Percentiles rank a stretch among this genome's conserved stretches.
Evolutionary conservation across 1,140 invertebrate genomes (phyloP).

Genomic region (Habropoda laboriosa): DNA sequence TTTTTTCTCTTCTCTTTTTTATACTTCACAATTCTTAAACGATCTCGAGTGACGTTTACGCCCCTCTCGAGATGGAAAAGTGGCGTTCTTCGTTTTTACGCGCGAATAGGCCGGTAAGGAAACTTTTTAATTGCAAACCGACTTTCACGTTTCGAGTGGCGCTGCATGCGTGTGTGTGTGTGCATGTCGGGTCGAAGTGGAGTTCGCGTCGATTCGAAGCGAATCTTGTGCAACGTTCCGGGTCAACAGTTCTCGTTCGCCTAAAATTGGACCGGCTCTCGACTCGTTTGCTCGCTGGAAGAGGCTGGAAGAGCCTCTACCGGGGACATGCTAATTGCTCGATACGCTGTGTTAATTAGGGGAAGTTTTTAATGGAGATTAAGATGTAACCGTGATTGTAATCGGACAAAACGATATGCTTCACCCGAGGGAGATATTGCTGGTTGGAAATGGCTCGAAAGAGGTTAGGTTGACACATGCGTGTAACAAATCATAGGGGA

Average conservation of each 20-base stretch:
- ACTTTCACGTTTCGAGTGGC: constrained; percentile 4
- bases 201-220: not conserved
- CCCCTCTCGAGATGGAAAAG: no score
- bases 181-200: not conserved
- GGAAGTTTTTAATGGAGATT: not conserved
- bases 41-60: no score
- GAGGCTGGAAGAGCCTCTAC: no score
- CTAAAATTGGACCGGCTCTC: constrained; percentile 5
- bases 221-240: constrained; percentile 7
- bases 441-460: not conserved
- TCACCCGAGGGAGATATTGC: not conserved
- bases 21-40: no score
- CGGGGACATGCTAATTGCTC: not conserved
- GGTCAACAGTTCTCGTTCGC: constrained; percentile 22
- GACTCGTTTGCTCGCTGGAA: not conserved
- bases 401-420: not conserved
- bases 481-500: not conserved
- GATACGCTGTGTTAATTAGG: not conserved
- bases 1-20: not conserved
- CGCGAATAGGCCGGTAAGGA: not conserved
- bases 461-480: not conserved
- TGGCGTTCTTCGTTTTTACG: not conserved
- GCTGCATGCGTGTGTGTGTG: no score
- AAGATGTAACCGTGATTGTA: no score
- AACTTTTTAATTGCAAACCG: constrained; percentile 3